Evolutionary conservation across 2,797 vertebrate species (phyloP).

Genomic region (Onychomys arenicola): DNA sequence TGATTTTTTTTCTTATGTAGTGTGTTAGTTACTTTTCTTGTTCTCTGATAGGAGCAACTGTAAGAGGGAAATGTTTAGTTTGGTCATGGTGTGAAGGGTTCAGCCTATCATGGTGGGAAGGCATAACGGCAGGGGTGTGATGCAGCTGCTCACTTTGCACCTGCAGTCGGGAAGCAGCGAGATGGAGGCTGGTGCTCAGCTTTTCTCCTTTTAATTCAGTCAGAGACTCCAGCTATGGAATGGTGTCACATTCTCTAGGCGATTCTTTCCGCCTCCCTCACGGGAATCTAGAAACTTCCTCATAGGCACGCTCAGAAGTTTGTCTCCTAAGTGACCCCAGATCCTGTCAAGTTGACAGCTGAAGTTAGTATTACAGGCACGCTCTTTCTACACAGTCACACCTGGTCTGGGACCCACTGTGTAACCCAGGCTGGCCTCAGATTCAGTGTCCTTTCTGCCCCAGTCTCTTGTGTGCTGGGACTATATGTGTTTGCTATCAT

Average conservation of each 20-base stretch:
- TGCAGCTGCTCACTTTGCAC: background rate
- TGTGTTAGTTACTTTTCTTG: background rate
- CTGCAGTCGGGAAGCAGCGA: background rate
- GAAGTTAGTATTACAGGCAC: background rate
- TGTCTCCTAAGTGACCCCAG: background rate
- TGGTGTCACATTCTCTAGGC: background rate
- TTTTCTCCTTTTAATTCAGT: background rate
- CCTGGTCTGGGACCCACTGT: background rate
- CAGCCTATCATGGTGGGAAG: background rate
- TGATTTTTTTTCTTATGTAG: background rate
- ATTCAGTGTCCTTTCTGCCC: no score
- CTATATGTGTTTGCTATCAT: background rate
- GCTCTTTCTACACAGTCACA: background rate
- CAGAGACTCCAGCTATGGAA: no score
- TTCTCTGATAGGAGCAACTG: no score
- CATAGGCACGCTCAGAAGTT: background rate
- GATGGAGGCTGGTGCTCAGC: fast-evolving
- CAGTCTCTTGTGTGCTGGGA: background rate
- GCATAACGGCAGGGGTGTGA: fast-evolving
- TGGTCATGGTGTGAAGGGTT: no score
- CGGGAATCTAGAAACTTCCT: background rate
- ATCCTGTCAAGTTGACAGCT: background rate
- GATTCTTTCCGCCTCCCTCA: background rate
- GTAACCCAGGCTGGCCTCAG: background rate
- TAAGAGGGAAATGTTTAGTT: background rate